Evolutionary conservation across 2,888 invertebrate genomes (phyloP).

Genomic region (Plebejus melissa): DNA sequence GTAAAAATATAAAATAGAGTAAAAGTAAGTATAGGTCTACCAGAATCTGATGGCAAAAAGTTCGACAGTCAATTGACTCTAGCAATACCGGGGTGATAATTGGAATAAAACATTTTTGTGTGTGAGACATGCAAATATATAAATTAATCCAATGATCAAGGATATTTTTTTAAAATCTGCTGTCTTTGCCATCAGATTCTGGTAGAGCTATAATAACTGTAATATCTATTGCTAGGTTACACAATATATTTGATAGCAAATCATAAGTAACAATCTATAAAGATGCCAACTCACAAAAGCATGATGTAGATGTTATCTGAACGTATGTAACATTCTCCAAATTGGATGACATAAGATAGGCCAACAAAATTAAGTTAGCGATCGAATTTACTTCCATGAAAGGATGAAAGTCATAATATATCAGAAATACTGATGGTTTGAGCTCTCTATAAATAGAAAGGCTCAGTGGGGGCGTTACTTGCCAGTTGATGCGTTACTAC

Average conservation of each 20-base stretch:
- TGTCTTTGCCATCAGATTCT: no score
- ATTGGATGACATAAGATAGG: constrained; percentile 17
- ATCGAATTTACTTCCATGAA: constrained; percentile 26
- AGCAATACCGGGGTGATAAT: no score
- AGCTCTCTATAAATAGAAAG: constrained; percentile 28
- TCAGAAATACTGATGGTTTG: constrained; percentile 27
- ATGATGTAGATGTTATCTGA: neutral
- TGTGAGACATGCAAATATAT: no score
- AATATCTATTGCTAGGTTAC: no score
- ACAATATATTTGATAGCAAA: neutral
- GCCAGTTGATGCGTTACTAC: neutral
- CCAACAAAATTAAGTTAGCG: constrained; percentile 25
- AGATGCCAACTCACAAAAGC: neutral
- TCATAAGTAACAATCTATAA: neutral
- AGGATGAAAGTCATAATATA: constrained; percentile 27
- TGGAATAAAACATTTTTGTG: no score
- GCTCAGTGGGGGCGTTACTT: constrained; percentile 6
- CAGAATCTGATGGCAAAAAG: no score
- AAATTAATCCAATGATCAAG: no score
- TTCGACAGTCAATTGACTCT: no score
- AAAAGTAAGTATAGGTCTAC: no score
- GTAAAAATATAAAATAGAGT: no score
- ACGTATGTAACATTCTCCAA: neutral
- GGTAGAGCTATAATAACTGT: no score
- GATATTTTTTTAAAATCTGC: no score